Evolutionary conservation across 2,888 invertebrate species (phyloP), one percentile per base, ranked within the genome.

Genomic region (Rhyacophila evoluta): DNA sequence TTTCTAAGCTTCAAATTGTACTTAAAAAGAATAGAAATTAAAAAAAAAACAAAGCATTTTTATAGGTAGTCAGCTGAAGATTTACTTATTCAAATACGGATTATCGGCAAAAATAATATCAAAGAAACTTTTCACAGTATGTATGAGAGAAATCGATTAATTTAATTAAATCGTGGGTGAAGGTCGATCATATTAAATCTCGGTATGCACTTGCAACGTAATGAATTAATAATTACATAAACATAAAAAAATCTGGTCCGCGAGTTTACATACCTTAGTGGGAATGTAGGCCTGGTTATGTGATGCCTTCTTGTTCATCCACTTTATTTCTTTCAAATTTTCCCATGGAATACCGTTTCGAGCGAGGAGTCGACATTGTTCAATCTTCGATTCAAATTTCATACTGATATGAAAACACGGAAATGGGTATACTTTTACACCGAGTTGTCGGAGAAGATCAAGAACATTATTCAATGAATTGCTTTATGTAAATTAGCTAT

Each of bases 241-340:
- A 69, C 25, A 19, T 15, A 55, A 19, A 55, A 55, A 55, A 55
- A 55, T n/a, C 39, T 69, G 8, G 15, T 12, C 10, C 28, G 33
- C n/a, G 6, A 29, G 29, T 41, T 33, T 73, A 87, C 87, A 29
- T 83, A 92, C 92, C 85, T 88, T 88, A 27, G 98, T 97, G 68
- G 98, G 97, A 83, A 92, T 92, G 87, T 98, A 98, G 1, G 97
- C 96, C 86, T 92, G 92, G 85, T 94, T 93, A 36, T 93, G 90
- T 78, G 91, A 89, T 72, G 95, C 95, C 85, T 91, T 92, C 84
- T 92, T 90, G 88, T 96, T 96, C 92, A 94, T 95, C 95, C 95
- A 95, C 88, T 93, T 92, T 76, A 94, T 89, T 75, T 85, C 85
- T 29, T 85, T 84, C 27, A 79, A 29, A n/a, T 74, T 74, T n/a